phyloP scores from a whole-genome alignment of 2,797 vertebrate genomes.

The Cirrhinus molitorella region DNA sequence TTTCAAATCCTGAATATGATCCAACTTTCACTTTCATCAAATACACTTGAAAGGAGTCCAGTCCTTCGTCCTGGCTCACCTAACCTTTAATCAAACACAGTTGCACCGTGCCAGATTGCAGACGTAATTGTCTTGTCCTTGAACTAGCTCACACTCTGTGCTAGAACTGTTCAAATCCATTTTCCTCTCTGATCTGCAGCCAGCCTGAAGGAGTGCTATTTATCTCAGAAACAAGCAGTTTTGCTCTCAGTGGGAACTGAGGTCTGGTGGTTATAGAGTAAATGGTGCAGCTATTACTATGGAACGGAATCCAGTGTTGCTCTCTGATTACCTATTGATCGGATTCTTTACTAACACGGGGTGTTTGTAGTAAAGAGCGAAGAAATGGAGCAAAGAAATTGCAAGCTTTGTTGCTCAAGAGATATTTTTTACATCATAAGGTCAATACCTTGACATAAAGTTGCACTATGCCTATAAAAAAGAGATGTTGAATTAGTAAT shows the following conservation, averaged over 20 bases:
- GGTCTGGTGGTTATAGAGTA: conserved; percentile 29
- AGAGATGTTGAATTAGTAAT: background rate
- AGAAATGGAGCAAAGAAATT: conserved; percentile 26
- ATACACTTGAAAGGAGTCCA: conserved; percentile 18
- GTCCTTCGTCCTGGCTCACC: conserved; percentile 15
- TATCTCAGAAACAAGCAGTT: conserved; percentile 40
- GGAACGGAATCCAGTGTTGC: conserved; percentile 43
- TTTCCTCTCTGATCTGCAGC: conserved; percentile 14
- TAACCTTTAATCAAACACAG: conserved; percentile 45
- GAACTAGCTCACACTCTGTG: conserved; percentile 20
- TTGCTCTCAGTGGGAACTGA: conserved; percentile 28
- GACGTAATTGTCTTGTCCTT: conserved; percentile 39
- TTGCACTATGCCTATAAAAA: background rate
- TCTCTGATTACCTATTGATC: conserved; percentile 55
- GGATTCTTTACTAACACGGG: conserved; percentile 27
- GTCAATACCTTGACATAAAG: conserved; percentile 25
- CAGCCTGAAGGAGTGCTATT: conserved; percentile 38
- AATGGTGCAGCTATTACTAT: conserved; percentile 41
- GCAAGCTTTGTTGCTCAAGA: conserved; percentile 11
- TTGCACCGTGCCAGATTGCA: conserved; percentile 35
- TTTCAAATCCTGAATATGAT: conserved; percentile 32
- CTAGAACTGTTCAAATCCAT: conserved; percentile 44
- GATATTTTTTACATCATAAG: conserved; percentile 29
- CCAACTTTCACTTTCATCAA: conserved; percentile 32
- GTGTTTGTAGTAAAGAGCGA: conserved; percentile 30